phyloP scores from a whole-genome alignment of 1,140 invertebrate species.

The Anoplolepis gracilipes region DNA sequence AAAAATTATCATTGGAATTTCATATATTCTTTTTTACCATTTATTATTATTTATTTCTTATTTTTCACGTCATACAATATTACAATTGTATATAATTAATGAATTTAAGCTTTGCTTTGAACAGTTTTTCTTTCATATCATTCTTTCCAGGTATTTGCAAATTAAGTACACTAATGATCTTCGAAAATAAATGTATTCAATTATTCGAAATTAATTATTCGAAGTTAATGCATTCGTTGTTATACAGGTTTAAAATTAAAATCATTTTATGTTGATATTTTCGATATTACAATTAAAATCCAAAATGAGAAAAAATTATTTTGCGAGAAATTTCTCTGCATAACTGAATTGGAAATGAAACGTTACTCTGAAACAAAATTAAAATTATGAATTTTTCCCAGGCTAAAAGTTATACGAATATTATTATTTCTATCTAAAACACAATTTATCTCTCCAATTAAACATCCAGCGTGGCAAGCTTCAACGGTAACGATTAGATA shows the following conservation, averaged over 20 bases:
- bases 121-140: neutral
- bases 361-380: neutral
- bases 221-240: neutral
- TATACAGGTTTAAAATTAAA: neutral
- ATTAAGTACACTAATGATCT: neutral
- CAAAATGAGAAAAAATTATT: constrained; percentile 15
- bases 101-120: neutral
- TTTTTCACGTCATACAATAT: neutral
- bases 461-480: neutral
- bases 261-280: constrained; percentile 1
- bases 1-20: neutral
- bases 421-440: neutral
- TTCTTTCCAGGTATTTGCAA: constrained; percentile 2
- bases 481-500: neutral
- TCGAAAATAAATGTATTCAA: neutral
- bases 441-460: neutral
- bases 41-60: constrained; percentile 4
- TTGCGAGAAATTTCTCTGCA: neutral
- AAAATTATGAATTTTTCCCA: constrained; percentile 6
- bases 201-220: constrained; percentile 8
- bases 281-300: neutral
- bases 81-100: neutral
- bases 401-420: constrained; percentile 18
- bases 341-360: neutral
- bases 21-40: neutral